A percentile compares a stretch with the other conserved stretches of the same genome.
These are phyloP conservation scores for Hirtodrosophila trivittata DNA, from an alignment of 2,888 invertebrate species.

Conservation along the genomic window DNA sequence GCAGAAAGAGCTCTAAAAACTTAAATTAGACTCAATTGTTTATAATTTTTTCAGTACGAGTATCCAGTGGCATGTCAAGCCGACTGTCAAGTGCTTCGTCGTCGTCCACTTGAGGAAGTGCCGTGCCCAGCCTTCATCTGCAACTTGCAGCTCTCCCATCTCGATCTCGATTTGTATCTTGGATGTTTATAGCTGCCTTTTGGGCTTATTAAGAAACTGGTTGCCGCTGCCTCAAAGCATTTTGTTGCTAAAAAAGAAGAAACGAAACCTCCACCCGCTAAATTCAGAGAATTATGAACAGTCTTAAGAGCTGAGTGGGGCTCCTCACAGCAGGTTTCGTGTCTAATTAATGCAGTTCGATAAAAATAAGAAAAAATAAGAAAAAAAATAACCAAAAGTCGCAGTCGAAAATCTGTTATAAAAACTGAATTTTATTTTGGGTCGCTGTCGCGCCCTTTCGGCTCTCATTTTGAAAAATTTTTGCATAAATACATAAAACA, in stretches of 20 bases:
- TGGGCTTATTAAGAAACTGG: slow-evolving; percentile 43
- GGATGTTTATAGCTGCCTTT: slow-evolving; percentile 24
- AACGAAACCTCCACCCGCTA: slow-evolving; percentile 58
- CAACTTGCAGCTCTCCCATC: slow-evolving; percentile 4
- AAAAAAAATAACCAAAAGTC: slow-evolving; percentile 6
- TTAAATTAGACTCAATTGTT: slow-evolving; percentile 80
- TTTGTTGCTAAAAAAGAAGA: slow-evolving; percentile 4
- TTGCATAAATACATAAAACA: slow-evolving; percentile 31
- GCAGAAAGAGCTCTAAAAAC: slow-evolving; percentile 51
- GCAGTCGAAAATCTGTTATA: slow-evolving; percentile 10
- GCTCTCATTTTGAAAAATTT: slow-evolving; percentile 4
- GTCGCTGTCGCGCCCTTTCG: slow-evolving; percentile 63
- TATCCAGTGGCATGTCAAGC: slow-evolving; percentile 12
- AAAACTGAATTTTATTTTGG: slow-evolving; percentile 18
- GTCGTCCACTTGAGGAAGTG: slow-evolving; percentile 64
- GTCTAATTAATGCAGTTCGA: slow-evolving; percentile 67
- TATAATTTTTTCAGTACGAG: slow-evolving; percentile 54
- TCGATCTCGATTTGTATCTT: slow-evolving; percentile 22
- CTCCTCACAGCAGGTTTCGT: slow-evolving; percentile 65
- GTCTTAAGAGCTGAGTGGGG: slow-evolving; percentile 5
- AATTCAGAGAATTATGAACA: slow-evolving; percentile 38
- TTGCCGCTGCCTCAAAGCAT: slow-evolving; percentile 16
- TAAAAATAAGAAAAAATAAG: slow-evolving; percentile 21
- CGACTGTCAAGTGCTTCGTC: slow-evolving; percentile 60
- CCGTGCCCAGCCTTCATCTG: slow-evolving; percentile 43